Evolutionary conservation across 2,888 invertebrate species (phyloP).

Genomic region (Ametastegia equiseti): DNA sequence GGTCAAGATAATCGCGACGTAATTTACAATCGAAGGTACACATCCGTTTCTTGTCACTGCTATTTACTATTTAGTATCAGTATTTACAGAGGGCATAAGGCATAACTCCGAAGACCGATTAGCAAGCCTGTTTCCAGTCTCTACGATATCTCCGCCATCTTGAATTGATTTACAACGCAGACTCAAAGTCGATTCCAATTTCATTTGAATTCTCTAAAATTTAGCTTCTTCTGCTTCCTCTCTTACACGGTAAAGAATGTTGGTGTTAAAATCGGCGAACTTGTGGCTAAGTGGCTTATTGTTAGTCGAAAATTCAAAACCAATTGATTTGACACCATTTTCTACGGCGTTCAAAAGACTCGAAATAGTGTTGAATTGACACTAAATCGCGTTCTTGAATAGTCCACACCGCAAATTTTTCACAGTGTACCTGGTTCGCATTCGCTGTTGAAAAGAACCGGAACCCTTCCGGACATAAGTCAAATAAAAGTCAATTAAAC

Average conservation of each 20-base stretch:
- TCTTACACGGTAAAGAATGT: too few relatives aligned
- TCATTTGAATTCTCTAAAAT: slow-evolving; percentile 13
- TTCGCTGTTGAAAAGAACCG: background rate
- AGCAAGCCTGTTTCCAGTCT: slow-evolving; percentile 54
- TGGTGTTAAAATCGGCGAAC: too few relatives aligned
- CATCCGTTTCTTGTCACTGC: slow-evolving; percentile 63
- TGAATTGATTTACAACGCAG: slow-evolving; percentile 70
- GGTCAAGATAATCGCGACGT: slow-evolving; percentile 60
- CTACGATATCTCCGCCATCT: slow-evolving; percentile 67
- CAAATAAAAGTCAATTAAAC: background rate
- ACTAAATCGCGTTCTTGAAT: too few relatives aligned
- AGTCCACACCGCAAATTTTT: too few relatives aligned
- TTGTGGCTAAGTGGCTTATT: too few relatives aligned
- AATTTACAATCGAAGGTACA: slow-evolving; percentile 70
- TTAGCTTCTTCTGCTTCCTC: background rate
- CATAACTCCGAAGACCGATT: slow-evolving; percentile 49
- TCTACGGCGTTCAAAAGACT: too few relatives aligned
- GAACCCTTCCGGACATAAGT: background rate
- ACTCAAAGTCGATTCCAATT: slow-evolving; percentile 5
- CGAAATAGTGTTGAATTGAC: too few relatives aligned
- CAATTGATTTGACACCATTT: too few relatives aligned
- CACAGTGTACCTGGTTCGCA: background rate
- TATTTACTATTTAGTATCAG: slow-evolving; percentile 58
- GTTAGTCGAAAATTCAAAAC: too few relatives aligned
- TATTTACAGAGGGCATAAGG: slow-evolving; percentile 45